Percentiles rank a stretch among this genome's conserved stretches.
Evolutionary conservation across 2,888 invertebrate species (phyloP).

Genomic region (Sycophila texana): DNA sequence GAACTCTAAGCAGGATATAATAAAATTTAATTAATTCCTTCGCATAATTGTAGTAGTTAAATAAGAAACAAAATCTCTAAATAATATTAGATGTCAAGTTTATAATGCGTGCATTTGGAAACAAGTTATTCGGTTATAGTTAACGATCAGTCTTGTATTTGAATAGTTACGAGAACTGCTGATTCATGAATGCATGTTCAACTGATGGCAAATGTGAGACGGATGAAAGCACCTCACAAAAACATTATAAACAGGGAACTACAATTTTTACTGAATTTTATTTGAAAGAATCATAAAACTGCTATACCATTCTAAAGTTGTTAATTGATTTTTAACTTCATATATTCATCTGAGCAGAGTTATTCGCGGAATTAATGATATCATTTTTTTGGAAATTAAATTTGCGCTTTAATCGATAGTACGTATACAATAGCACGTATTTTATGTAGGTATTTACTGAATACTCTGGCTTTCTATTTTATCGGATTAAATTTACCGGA

Average conservation of each 20-base stretch:
- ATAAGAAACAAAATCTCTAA: background rate
- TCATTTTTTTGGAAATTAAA: too few relatives aligned
- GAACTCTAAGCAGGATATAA: background rate
- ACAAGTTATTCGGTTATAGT: slow-evolving; percentile 6
- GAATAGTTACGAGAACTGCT: background rate
- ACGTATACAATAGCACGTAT: too few relatives aligned
- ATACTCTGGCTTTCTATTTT: too few relatives aligned
- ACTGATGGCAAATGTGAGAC: background rate
- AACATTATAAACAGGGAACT: slow-evolving; percentile 35
- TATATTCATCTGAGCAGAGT: background rate
- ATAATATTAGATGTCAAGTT: background rate
- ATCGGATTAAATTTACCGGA: too few relatives aligned
- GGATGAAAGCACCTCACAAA: slow-evolving; percentile 26
- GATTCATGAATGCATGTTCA: background rate
- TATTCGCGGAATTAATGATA: too few relatives aligned
- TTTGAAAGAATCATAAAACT: slow-evolving; percentile 44
- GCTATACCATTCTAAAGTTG: slow-evolving; percentile 38
- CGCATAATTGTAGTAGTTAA: too few relatives aligned
- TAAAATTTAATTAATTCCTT: background rate
- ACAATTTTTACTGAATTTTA: slow-evolving; percentile 47
- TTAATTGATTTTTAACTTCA: slow-evolving; percentile 50
- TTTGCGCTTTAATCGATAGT: too few relatives aligned
- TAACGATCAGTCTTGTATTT: background rate
- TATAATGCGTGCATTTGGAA: slow-evolving; percentile 12
- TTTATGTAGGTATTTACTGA: too few relatives aligned